These are phyloP conservation scores for Hystrix brachyura DNA, from an alignment of 2,113 vertebrate species.

Conservation along the genomic window DNA sequence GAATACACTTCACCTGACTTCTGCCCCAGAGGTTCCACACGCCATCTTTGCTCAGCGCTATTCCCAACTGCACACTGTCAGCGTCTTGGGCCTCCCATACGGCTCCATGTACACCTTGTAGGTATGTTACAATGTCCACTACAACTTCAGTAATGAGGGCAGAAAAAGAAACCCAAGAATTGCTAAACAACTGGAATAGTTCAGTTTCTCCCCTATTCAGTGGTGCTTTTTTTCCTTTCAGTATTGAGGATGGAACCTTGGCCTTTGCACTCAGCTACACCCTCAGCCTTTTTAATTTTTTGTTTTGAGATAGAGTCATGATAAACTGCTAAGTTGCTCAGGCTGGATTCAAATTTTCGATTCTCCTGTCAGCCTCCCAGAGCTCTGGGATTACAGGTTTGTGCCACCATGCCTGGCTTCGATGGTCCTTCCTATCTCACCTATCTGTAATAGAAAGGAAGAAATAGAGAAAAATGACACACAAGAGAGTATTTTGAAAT, in stretches of 20 bases:
- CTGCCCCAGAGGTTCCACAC: background rate
- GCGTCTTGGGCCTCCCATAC: background rate
- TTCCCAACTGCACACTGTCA: background rate
- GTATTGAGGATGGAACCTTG: background rate
- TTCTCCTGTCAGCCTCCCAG: background rate
- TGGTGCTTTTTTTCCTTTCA: background rate
- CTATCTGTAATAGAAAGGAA: background rate
- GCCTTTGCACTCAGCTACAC: background rate
- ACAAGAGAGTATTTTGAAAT: constrained; percentile 6
- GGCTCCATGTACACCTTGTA: background rate
- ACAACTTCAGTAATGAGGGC: background rate
- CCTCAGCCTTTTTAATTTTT: background rate
- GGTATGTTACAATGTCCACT: background rate
- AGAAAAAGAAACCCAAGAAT: background rate
- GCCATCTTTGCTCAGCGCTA: background rate
- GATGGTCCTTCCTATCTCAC: background rate
- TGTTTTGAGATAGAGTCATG: background rate
- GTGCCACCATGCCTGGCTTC: background rate
- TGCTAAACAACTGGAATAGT: background rate
- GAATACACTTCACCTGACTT: background rate
- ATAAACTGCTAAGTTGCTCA: background rate
- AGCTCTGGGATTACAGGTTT: background rate
- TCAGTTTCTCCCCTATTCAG: background rate
- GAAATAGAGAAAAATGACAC: background rate
- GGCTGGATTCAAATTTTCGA: background rate